A percentile compares a stretch with the other conserved stretches of the same genome.
Conservation (phyloP, 2,113 vertebrate species). For the Oceanodroma tethys region DNA sequence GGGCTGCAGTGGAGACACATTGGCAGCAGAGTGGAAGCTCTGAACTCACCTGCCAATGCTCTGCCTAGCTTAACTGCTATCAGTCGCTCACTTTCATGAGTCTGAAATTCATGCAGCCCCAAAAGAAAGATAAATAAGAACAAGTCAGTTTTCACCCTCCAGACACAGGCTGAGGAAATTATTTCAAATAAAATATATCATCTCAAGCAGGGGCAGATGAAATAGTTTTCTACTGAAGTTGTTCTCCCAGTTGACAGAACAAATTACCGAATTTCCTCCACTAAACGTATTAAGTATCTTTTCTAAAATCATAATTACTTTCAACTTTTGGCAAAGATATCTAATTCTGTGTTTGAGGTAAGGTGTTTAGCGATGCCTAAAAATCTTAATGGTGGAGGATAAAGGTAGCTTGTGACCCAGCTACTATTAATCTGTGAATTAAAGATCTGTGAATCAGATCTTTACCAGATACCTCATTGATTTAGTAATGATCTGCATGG, state of each 20-base stretch:
- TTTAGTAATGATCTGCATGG: background rate
- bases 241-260: constrained; percentile 61
- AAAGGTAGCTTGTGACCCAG: background rate
- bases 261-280: constrained; percentile 49
- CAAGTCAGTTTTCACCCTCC: constrained; percentile 74
- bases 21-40: constrained; percentile 14
- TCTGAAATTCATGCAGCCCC: constrained; percentile 69
- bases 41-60: constrained; percentile 42
- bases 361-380: background rate
- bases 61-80: constrained; percentile 64
- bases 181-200: constrained; percentile 79
- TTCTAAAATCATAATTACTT: constrained; percentile 50
- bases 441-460: background rate
- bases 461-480: background rate
- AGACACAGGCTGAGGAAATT: constrained; percentile 70
- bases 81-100: constrained; percentile 69
- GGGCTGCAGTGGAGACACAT: background rate
- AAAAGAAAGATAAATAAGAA: constrained; percentile 78
- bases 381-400: background rate
- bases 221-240: constrained; percentile 68
- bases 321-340: background rate
- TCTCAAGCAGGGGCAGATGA: constrained; percentile 65
- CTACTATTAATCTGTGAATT: background rate
- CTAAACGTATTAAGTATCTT: constrained; percentile 33
- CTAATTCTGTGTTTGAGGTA: background rate